Evolutionary conservation across 1,140 invertebrate genomes (phyloP).

Genomic region (Phenacoccus solenopsis): DNA sequence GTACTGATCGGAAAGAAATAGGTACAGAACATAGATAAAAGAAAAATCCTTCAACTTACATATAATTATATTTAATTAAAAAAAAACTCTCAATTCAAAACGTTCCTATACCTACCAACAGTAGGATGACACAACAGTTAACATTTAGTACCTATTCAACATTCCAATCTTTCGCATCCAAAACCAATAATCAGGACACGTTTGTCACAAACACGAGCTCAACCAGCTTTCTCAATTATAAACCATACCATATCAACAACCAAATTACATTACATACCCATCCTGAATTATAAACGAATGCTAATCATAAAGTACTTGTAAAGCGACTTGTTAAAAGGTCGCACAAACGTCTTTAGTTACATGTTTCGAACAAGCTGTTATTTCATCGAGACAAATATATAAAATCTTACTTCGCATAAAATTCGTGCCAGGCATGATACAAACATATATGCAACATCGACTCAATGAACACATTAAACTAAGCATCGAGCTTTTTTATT

Average conservation of each 20-base stretch:
- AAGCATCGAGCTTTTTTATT: too few relatives aligned
- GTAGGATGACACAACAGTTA: conserved; percentile 15
- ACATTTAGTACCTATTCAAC: conserved; percentile 15
- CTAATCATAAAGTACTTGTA: conserved; percentile 7
- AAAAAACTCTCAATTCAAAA: conserved; percentile 10
- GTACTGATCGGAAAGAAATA: neutral
- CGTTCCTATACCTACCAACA: conserved; percentile 16
- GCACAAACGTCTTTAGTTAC: neutral
- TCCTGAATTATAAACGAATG: conserved; percentile 16
- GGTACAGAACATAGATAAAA: neutral
- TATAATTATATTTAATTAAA: neutral
- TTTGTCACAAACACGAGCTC: conserved; percentile 5
- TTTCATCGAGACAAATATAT: neutral
- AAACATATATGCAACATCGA: neutral
- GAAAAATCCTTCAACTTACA: neutral
- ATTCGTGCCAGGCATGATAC: neutral
- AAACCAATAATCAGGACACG: conserved; percentile 8
- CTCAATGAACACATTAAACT: too few relatives aligned
- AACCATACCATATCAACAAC: conserved; percentile 14
- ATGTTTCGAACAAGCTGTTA: neutral
- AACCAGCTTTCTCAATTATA: conserved; percentile 12
- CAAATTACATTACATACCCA: conserved; percentile 16
- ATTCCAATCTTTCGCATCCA: neutral
- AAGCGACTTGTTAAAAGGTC: neutral
- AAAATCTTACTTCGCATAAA: neutral